Percentiles rank a stretch among this genome's conserved stretches.
Conservation (phyloP, 2,888 invertebrate species). For the Pecten maximus region DNA sequence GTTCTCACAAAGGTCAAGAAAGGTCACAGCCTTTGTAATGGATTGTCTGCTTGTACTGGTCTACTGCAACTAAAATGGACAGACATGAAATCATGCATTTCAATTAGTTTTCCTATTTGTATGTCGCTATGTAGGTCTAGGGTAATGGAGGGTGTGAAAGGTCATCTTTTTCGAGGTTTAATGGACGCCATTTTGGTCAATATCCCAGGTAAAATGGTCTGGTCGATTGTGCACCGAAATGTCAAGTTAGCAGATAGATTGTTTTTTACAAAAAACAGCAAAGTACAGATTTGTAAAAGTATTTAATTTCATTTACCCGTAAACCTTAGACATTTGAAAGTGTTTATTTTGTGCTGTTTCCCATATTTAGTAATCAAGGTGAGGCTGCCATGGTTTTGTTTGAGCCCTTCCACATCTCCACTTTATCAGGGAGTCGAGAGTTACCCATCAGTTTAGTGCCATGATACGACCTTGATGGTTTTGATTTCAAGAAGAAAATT, state of each 20-base stretch:
- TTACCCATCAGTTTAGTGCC: background rate
- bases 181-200: background rate
- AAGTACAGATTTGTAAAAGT: background rate
- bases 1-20: background rate
- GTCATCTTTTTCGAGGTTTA: background rate
- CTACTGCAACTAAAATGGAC: background rate
- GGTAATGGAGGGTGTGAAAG: background rate
- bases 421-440: background rate
- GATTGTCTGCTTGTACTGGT: background rate
- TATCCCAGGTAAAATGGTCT: background rate
- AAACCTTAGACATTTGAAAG: constrained; percentile 27
- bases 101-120: background rate
- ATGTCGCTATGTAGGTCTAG: background rate
- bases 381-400: background rate
- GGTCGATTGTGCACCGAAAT: background rate
- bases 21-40: background rate
- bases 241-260: background rate
- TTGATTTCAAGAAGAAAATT: background rate
- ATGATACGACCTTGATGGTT: background rate
- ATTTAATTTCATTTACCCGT: background rate
- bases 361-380: background rate
- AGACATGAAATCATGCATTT: constrained; percentile 4
- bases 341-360: background rate
- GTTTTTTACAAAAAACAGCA: background rate
- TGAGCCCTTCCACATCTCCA: background rate